phyloP scores from a whole-genome alignment of 35 echinoderm and acorn worm species.

The Apostichopus japonicus region DNA sequence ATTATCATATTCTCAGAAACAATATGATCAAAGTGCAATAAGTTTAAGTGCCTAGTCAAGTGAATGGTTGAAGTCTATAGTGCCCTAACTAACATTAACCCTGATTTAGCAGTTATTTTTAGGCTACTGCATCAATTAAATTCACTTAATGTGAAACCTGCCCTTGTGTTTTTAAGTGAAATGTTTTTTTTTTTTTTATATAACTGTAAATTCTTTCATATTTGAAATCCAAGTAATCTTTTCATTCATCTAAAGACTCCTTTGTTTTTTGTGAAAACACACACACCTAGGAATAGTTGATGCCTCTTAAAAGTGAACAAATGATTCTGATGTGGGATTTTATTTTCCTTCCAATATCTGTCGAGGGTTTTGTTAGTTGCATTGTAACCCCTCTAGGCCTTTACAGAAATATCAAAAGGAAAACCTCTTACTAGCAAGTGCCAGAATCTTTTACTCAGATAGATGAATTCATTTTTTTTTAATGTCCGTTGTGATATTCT shows the following conservation, averaged over 20 bases:
- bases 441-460: not conserved
- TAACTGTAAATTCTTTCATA: not conserved
- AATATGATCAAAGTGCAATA: no score
- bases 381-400: not conserved
- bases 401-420: not conserved
- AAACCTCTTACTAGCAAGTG: not conserved
- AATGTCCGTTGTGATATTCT: not conserved
- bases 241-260: not conserved
- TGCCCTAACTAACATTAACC: no score
- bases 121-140: not conserved
- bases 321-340: not conserved
- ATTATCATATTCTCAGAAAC: no score
- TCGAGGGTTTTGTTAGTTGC: not conserved
- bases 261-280: not conserved
- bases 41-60: not conserved
- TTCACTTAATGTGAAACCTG: constrained; percentile 8
- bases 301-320: not conserved
- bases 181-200: not conserved
- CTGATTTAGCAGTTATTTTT: not conserved
- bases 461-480: not conserved
- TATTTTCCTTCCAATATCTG: not conserved
- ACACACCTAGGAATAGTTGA: not conserved
- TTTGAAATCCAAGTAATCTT: not conserved
- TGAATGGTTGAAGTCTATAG: not conserved
- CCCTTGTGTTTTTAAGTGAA: not conserved